Evolutionary conservation across 2,797 vertebrate species (phyloP).

Genomic region (Caiman crocodilus): DNA sequence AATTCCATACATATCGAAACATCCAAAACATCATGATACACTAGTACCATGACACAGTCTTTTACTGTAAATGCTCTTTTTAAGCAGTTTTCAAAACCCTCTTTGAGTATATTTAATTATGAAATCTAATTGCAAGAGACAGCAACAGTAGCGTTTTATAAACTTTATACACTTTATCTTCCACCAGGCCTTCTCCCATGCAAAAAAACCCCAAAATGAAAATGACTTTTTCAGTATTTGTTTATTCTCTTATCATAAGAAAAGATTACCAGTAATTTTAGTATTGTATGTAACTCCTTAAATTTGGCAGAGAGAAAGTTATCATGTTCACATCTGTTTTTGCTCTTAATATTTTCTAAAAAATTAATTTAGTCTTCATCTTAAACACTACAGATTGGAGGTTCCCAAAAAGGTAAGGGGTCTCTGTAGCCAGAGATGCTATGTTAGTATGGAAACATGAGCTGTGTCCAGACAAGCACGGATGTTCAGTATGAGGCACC

Average conservation of each 20-base stretch:
- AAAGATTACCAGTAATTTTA: neutral
- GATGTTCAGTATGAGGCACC: too few species aligned
- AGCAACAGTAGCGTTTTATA: neutral
- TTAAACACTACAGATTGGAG: too few species aligned
- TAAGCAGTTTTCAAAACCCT: neutral
- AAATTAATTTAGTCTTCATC: neutral
- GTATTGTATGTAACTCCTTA: neutral
- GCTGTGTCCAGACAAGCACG: too few species aligned
- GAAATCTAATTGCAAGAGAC: neutral
- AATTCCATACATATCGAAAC: neutral
- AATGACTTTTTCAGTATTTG: neutral
- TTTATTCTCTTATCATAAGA: neutral
- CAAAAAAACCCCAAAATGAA: neutral
- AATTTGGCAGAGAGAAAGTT: neutral
- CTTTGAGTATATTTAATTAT: neutral
- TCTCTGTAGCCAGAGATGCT: too few species aligned
- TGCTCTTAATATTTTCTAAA: neutral
- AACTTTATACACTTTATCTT: neutral
- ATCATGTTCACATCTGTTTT: neutral
- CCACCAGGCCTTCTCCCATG: too few species aligned
- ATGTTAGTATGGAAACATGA: too few species aligned
- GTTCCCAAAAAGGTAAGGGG: too few species aligned
- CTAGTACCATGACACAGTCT: neutral
- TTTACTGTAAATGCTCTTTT: neutral
- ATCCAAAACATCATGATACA: neutral